Percentiles rank a stretch among this genome's conserved stretches.
These are phyloP conservation scores for Agonopterix subpropinquella DNA, from an alignment of 2,888 invertebrate genomes.

Conservation along the genomic window DNA sequence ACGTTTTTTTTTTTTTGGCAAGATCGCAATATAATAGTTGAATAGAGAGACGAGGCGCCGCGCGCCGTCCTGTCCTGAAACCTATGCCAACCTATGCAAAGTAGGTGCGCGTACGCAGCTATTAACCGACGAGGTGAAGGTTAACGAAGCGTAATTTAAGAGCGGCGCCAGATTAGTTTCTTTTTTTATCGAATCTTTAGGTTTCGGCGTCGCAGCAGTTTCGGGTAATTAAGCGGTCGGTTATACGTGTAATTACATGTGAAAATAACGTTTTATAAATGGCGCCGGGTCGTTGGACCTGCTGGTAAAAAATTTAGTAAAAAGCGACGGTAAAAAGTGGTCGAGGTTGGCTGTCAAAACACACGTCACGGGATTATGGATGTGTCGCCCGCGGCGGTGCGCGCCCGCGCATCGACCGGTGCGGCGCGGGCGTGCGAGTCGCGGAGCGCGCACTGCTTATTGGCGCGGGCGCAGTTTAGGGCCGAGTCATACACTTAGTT, in stretches of 20 bases:
- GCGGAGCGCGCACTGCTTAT: slow-evolving; percentile 22
- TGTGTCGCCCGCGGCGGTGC: slow-evolving; percentile 52
- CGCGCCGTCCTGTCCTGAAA: slow-evolving; percentile 12
- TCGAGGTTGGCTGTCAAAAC: slow-evolving; percentile 57
- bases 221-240: slow-evolving; percentile 64
- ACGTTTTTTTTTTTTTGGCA: slow-evolving; percentile 51
- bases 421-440: slow-evolving; percentile 16
- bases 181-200: slow-evolving; percentile 43
- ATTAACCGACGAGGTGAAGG: slow-evolving; percentile 38
- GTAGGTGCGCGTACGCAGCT: slow-evolving; percentile 24
- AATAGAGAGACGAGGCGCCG: slow-evolving; percentile 52
- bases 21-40: slow-evolving; percentile 31
- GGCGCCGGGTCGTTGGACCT: slow-evolving; percentile 48
- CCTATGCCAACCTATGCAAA: slow-evolving; percentile 29
- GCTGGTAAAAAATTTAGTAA: slow-evolving; percentile 33
- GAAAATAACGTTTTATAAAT: slow-evolving; percentile 51
- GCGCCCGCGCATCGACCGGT: slow-evolving; percentile 12
- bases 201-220: slow-evolving; percentile 49
- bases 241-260: slow-evolving; percentile 62
- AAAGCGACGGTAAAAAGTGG: slow-evolving; percentile 45
- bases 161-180: slow-evolving; percentile 48
- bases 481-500: too few species aligned
- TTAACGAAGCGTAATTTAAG: slow-evolving; percentile 51
- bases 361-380: slow-evolving; percentile 69
- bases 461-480: slow-evolving; percentile 23